Evolutionary conservation across 2,797 vertebrate species (phyloP).

Genomic region (Parauchenoglanis punctatus): DNA sequence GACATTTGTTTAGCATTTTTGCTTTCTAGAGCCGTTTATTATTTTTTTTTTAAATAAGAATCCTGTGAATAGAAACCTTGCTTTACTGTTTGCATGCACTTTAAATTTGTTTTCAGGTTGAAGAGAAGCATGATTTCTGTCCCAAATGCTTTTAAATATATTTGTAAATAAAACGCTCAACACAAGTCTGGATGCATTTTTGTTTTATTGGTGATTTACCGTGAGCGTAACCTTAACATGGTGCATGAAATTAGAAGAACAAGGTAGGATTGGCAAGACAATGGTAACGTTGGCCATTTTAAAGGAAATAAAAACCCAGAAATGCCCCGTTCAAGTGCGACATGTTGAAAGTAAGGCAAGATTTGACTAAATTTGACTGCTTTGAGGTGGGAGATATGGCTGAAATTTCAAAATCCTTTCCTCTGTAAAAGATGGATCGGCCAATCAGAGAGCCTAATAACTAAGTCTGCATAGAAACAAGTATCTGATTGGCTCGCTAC

Average conservation of each 20-base stretch:
- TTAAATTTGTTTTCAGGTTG: slow-evolving; percentile 92
- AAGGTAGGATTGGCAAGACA: not conserved
- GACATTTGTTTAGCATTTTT: slow-evolving; percentile 10
- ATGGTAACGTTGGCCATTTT: not conserved
- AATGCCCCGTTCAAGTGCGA: not conserved
- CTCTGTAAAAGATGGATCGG: too few species aligned
- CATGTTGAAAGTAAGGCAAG: not conserved
- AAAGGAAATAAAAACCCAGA: not conserved
- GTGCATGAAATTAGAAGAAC: not conserved
- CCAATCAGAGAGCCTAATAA: not conserved
- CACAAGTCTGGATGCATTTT: slow-evolving; percentile 67
- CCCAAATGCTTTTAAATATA: slow-evolving; percentile 97
- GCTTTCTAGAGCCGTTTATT: slow-evolving; percentile 18
- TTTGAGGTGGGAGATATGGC: not conserved
- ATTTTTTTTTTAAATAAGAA: slow-evolving; percentile 84
- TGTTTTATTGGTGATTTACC: not conserved
- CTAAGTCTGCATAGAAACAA: not conserved
- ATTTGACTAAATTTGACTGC: not conserved
- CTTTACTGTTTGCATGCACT: slow-evolving; percentile 98
- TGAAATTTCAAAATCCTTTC: not conserved
- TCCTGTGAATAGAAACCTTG: slow-evolving; percentile 75
- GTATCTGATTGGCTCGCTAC: not conserved
- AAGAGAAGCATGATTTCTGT: slow-evolving; percentile 93
- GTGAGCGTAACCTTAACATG: too few species aligned
- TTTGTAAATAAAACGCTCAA: slow-evolving; percentile 99